Evolutionary conservation across 2,797 vertebrate genomes (phyloP), one percentile per base, ranked within the genome.

Genomic region (Acipenser ruthenus): DNA sequence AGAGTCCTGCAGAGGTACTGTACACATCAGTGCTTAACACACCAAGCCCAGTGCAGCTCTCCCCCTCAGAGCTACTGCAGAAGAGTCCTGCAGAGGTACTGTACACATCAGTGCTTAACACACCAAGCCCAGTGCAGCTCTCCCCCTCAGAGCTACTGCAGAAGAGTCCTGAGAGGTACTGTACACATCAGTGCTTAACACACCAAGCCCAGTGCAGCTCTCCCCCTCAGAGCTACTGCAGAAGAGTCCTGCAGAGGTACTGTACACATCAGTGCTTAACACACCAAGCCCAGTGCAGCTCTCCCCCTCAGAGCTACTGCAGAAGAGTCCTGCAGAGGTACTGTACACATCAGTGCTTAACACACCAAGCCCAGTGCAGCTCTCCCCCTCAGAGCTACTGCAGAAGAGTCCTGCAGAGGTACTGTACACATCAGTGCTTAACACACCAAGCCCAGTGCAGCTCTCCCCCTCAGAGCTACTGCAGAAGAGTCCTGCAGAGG

Each of bases 61-160:
- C 80, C 80, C 73, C 87, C 56, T 61, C 85, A 77, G 80, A 84
- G 62, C 78, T 92, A 15, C 70, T 77, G 50, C 71, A 53, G 71
- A 37, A 37, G 23, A 37, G 23, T 37, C 23, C 23, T 37, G 23
- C 23, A 37, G 1, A 4, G 23, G 23, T 37, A 37, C 23, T 37
- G 23, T 37, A 37, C 15, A 18, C 15, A 18, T 18, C 15, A 18
- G 15, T 18, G 15, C 15, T 18, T 18, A 18, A 63, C 77, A 49
- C 94, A 92, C 82, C 85, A 80, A 66, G 1, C 72, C 11, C 67
- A 64, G 53, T 89, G 86, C 65, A 87, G 84, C 65, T 73, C 85
- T 68, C 80, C 73, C 73, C 88, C 55, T 60, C 85, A 77, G 80
- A 84, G 62, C 78, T n/a, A n/a, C n/a, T n/a, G 50, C 71, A 53